Evolutionary conservation across 2,797 vertebrate genomes (phyloP), one percentile per base, ranked within the genome.

Genomic region (Centroberyx gerrardi): DNA sequence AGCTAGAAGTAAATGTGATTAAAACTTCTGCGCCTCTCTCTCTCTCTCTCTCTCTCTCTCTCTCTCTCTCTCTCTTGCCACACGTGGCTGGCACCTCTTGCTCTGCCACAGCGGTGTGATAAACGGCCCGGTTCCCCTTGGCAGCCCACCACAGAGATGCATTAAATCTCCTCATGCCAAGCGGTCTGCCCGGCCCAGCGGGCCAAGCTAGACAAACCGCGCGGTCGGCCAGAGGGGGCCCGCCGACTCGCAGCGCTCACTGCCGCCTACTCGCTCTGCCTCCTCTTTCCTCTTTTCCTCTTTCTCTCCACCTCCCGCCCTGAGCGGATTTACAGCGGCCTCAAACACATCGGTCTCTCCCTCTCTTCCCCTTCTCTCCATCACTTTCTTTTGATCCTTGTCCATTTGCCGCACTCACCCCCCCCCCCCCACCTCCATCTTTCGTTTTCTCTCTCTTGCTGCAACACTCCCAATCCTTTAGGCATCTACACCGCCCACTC

Each of bases 101-200:
- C 53, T 69, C 49, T 68, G 68, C 63, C 75, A 31, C 38, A 27
- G 78, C 13, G 8, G 31, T 46, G 53, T 79, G 66, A 82, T 82
- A 46, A 88, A 88, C 51, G 31, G 3, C 72, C 67, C 29, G 17
- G 27, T 62, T 64, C 51, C 74, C 38, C 40, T 10, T 75, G 73
- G 80, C 75, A 77, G 62, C 53, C 63, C 31, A 33, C 52, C 59
- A 33, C 77, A 49, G 71, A 81, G 66, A 18, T 70, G 73, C 84
- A 82, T 84, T 91, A 79, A 88, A 88, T 91, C 86, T 85, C n/a
- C 8, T 80, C 56, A 64, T 82, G 79, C 74, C 74, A 55, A 65
- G 49, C 8, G 17, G 33, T 62, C 73, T 54, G 48, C 44, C 49
- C 54, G 18, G 60, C 78, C 58, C 69, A 68, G 79, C 72, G 67